These are phyloP conservation scores for Rhinogobius similis DNA, from an alignment of 2,113 vertebrate species.

Conservation along the genomic window DNA sequence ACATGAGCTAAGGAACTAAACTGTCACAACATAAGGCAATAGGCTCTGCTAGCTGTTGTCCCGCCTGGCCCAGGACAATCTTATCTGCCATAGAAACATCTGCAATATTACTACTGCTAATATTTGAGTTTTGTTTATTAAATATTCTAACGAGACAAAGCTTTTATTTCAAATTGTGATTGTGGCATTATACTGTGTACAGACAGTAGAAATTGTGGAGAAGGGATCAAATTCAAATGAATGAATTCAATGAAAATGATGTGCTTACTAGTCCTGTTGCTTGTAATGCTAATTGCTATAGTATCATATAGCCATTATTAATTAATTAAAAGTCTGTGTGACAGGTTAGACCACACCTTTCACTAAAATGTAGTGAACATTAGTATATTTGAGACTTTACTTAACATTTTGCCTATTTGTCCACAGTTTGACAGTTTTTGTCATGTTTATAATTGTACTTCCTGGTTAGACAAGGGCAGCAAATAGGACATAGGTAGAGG, in stretches of 20 bases:
- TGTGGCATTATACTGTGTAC: conserved; percentile 15
- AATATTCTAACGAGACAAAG: background rate
- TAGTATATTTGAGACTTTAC: too few relatives aligned
- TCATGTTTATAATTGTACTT: too few relatives aligned
- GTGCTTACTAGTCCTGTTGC: too few relatives aligned
- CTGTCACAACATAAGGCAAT: conserved; percentile 34
- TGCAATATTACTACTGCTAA: conserved; percentile 36
- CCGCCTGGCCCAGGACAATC: conserved; percentile 51
- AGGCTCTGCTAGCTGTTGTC: conserved; percentile 37
- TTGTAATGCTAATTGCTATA: background rate
- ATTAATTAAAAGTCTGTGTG: too few relatives aligned
- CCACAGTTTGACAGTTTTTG: too few relatives aligned
- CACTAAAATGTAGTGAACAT: too few relatives aligned
- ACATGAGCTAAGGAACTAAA: conserved; percentile 55
- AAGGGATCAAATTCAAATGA: background rate
- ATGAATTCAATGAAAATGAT: background rate
- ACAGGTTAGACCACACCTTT: too few relatives aligned
- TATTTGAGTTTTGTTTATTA: conserved; percentile 11
- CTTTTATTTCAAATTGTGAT: background rate
- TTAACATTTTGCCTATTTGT: too few relatives aligned
- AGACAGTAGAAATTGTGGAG: conserved; percentile 3
- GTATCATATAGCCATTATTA: background rate
- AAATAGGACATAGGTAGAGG: too few relatives aligned
- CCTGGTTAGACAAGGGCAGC: too few relatives aligned
- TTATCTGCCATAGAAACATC: conserved; percentile 18